Percentiles rank a stretch among this genome's conserved stretches.
Evolutionary conservation across 1,140 invertebrate genomes (phyloP).

Genomic region (Drosophila mauritiana): DNA sequence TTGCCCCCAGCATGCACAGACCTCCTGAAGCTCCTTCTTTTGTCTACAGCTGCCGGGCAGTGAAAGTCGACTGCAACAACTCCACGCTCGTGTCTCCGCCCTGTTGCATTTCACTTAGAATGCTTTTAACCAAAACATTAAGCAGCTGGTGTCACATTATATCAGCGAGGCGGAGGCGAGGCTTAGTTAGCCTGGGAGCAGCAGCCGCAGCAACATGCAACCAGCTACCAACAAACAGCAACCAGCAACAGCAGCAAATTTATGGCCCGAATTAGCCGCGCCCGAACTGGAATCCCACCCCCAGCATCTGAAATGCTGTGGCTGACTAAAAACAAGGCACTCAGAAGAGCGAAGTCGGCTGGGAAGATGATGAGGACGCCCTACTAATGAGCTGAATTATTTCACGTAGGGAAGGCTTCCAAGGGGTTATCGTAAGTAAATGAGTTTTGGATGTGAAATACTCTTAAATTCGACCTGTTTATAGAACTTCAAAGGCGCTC

Average conservation of each 20-base stretch:
- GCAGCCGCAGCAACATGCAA: slow-evolving; percentile 18
- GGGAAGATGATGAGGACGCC: slow-evolving; percentile 2
- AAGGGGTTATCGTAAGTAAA: background rate
- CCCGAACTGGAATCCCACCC: slow-evolving; percentile 1
- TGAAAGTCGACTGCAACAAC: slow-evolving; percentile 50
- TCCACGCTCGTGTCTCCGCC: slow-evolving; percentile 25
- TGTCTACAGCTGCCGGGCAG: slow-evolving; percentile 62
- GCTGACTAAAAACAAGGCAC: slow-evolving; percentile 29
- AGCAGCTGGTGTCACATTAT: slow-evolving; percentile 82
- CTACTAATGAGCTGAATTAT: slow-evolving; percentile 37
- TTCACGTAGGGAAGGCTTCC: slow-evolving; percentile 14
- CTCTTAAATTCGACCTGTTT: background rate
- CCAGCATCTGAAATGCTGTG: background rate
- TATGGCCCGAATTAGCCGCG: slow-evolving; percentile 60
- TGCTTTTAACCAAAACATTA: slow-evolving; percentile 83
- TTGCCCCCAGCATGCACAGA: background rate
- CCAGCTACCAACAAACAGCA: slow-evolving; percentile 14
- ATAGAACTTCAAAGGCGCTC: background rate
- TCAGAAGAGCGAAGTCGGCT: slow-evolving; percentile 9
- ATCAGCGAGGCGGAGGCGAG: slow-evolving; percentile 56
- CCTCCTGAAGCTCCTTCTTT: slow-evolving; percentile 10
- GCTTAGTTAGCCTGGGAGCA: slow-evolving; percentile 19
- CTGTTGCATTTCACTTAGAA: slow-evolving; percentile 80
- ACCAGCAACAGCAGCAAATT: slow-evolving; percentile 38
- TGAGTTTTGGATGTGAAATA: background rate